Base-by-base conservation (phyloP, 1,140 invertebrate genomes). In the Drosophila erecta region DNA sequence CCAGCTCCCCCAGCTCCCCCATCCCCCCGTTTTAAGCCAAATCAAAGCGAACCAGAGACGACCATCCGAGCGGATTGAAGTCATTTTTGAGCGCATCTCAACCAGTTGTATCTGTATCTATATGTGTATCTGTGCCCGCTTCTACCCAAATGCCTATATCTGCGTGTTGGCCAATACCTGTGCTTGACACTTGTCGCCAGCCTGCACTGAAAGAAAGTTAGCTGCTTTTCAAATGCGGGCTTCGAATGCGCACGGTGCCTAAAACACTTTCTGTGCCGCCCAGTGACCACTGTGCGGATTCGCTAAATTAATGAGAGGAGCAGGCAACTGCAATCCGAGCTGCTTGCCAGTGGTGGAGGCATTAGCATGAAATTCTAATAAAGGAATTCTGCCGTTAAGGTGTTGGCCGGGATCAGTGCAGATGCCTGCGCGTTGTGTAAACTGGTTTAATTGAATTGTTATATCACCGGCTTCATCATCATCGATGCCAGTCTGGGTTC, bases 361-460 rank as follows among this genome's bases (percentile, higher is more conserved):
- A 67, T 87, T 87, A 79, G 75, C 83, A 87, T 87, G 76, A 83
- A 83, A 89, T 79, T 79, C 79, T 73, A 75, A 87, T 87, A 87
- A 89, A 83, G 76, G 78, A 86, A 70, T 46, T 87, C 79, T 81
- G 80, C 79, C 83, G 79, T 79, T 83, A 61, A 71, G 83, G 75
- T 79, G 70, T 69, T 72, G 55, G 60, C 40, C 40, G 33, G 33
- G 58, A 61, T 38, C 69, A 69, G 70, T 59, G 81, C 81, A 85
- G 77, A 74, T 71, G 66, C 54, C 50, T 47, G 46, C 60, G 38
- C 54, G 53, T 47, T 72, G 51, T 76, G 54, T 67, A 83, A 87
- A 87, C 83, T 66, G 83, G 83, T 87, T 87, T 87, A 76, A 89
- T 79, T 72, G 58, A 84, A 83, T 76, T 83, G 83, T 86, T 87